These are phyloP conservation scores for Chelidonichthys spinosus DNA, from an alignment of 2,797 vertebrate species.

Conservation along the genomic window DNA sequence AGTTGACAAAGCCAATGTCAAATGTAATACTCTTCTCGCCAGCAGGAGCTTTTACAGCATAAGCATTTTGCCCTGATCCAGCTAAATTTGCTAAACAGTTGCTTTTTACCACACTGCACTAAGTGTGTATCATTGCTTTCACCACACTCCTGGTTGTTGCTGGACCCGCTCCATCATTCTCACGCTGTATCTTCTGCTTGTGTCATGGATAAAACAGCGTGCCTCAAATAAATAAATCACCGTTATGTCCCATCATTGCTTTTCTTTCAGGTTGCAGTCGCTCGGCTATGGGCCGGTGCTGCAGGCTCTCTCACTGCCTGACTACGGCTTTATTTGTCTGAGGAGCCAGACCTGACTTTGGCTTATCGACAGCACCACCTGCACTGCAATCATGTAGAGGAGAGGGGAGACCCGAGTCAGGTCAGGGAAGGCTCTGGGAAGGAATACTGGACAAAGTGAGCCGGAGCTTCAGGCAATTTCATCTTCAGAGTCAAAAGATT, in stretches of 20 bases:
- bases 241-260: constrained; percentile 42
- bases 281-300: constrained; percentile 40
- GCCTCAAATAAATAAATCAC: constrained; percentile 58
- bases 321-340: constrained; percentile 52
- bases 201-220: constrained; percentile 43
- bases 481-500: constrained; percentile 29
- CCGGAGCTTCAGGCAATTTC: constrained; percentile 22
- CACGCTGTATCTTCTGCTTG: constrained; percentile 42
- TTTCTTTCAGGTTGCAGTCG: constrained; percentile 43
- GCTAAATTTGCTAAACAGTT: constrained; percentile 35
- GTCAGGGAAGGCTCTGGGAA: constrained; percentile 41
- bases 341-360: constrained; percentile 60
- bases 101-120: constrained; percentile 22
- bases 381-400: constrained; percentile 60
- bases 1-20: constrained; percentile 14
- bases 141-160: constrained; percentile 34
- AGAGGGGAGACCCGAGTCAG: constrained; percentile 45
- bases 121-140: constrained; percentile 42
- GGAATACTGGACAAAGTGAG: constrained; percentile 43
- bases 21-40: constrained; percentile 26
- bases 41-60: constrained; percentile 34
- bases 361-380: constrained; percentile 73
- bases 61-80: constrained; percentile 32
- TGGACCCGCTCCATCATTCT: constrained; percentile 41
- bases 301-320: constrained; percentile 29